phyloP scores from a whole-genome alignment of 2,888 invertebrate species.

The Watsonalla cultraria region DNA sequence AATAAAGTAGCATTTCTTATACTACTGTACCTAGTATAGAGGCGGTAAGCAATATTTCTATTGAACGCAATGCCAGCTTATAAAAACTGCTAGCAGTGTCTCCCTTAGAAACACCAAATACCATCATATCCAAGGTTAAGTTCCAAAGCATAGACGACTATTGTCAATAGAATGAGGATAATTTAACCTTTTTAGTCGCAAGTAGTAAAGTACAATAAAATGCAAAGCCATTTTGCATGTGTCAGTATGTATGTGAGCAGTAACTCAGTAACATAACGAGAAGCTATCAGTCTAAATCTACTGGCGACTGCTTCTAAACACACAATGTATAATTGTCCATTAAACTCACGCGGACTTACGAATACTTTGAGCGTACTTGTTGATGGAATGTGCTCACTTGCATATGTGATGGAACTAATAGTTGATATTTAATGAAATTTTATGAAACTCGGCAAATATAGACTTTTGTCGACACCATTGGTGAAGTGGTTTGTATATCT shows the following conservation, averaged over 20 bases:
- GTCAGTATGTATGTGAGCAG: slow-evolving; percentile 36
- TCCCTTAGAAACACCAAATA: no score
- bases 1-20: no score
- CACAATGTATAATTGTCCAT: slow-evolving; percentile 61
- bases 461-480: no score
- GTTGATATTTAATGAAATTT: no score
- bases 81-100: no score
- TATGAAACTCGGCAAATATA: no score
- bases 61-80: no score
- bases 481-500: no score
- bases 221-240: slow-evolving; percentile 18
- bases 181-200: no score
- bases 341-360: slow-evolving; percentile 25
- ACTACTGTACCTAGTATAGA: no score
- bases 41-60: no score
- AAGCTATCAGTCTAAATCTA: slow-evolving; percentile 57
- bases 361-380: slow-evolving; percentile 6
- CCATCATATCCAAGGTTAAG: no score
- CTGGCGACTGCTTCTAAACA: slow-evolving; percentile 35
- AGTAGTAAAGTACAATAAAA: not conserved
- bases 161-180: not conserved
- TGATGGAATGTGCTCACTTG: not conserved
- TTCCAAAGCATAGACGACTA: not conserved
- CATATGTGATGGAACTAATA: not conserved
- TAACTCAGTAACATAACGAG: slow-evolving; percentile 42